Evolutionary conservation across 2,888 invertebrate species (phyloP).

Genomic region (Elysia crispata): DNA sequence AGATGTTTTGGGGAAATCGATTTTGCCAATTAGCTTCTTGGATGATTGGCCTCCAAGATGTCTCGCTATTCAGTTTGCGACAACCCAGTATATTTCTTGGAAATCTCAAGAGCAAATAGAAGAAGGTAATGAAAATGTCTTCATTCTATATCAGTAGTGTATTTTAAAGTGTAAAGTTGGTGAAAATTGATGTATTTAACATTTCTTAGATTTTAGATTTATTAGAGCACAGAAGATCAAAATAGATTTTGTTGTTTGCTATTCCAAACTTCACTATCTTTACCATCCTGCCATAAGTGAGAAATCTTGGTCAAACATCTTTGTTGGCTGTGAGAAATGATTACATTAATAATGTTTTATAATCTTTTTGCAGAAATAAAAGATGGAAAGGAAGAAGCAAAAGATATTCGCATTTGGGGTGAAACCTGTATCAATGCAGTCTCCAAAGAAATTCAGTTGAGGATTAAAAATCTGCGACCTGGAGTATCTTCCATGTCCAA

Average conservation of each 20-base stretch:
- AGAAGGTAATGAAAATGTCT: slow-evolving; percentile 42
- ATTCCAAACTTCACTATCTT: too few relatives aligned
- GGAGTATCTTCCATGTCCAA: slow-evolving; percentile 27
- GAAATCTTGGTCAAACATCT: too few relatives aligned
- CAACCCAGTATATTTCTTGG: slow-evolving; percentile 77
- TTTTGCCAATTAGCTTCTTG: slow-evolving; percentile 76
- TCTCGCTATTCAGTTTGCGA: slow-evolving; percentile 78
- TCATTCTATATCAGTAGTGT: too few relatives aligned
- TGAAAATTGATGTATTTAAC: too few relatives aligned
- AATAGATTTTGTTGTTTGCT: too few relatives aligned
- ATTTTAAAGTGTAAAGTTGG: too few relatives aligned
- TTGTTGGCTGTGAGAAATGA: too few relatives aligned
- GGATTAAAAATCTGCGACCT: slow-evolving; percentile 51
- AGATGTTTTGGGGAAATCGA: slow-evolving; percentile 76
- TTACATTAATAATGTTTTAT: too few relatives aligned
- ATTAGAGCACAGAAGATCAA: too few relatives aligned
- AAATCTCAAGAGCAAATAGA: slow-evolving; percentile 53
- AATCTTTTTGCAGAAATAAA: slow-evolving; percentile 41
- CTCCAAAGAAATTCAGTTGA: slow-evolving; percentile 58
- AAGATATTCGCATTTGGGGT: slow-evolving; percentile 58
- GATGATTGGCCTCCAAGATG: slow-evolving; percentile 77
- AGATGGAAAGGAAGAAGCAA: slow-evolving; percentile 40
- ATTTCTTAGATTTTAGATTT: too few relatives aligned
- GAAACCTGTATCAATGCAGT: slow-evolving; percentile 56
- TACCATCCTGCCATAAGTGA: too few relatives aligned